Evolutionary conservation across 2,797 vertebrate genomes (phyloP), one percentile per base, ranked within the genome.

Genomic region (Macrochelys suwanniensis): DNA sequence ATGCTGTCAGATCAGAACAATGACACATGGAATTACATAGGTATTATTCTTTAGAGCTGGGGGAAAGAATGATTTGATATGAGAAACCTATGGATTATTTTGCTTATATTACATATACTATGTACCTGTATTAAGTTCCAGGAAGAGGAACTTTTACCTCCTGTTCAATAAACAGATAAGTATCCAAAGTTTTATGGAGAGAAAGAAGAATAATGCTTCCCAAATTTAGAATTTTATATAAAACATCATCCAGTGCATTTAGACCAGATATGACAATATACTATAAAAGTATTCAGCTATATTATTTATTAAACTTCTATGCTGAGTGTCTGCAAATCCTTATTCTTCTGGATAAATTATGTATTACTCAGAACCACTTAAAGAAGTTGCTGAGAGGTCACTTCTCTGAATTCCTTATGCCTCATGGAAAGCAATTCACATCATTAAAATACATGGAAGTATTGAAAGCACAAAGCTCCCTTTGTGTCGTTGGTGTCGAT

Each of bases 311-410:
- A 86, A 95, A 93, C 11, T 84, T 37, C n/a, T 82, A 23, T 54
- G 16, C 3, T 82, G 83, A 92, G 3, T 68, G 26, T 82, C 50
- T 88, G 6, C 3, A 89, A 91, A 65, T 79, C 49, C 42, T 87
- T 80, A 65, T 90, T 93, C 90, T 90, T 91, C 76, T 31, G 49
- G 83, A 83, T 85, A 95, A 82, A 97, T 94, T 94, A 95, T 92
- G n/a, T 91, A 90, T 91, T 85, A 86, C 59, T 93, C 33, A 93
- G 26, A 28, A 90, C 4, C 76, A 88, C 54, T 93, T 90, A 91
- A 89, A 93, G 82, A 94, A 93, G 76, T 8, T 85, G 31, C 61
- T 50, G 76, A 90, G 82, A 94, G 54, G 80, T 94, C 37, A 96
- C 12, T 93, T 92, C 65, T 74, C 12, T 21, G 68, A 93, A 88